A percentile compares a stretch with the other conserved stretches of the same genome.
phyloP scores from a whole-genome alignment of 2,113 vertebrate species.

The Periophthalmodon schlosseri region DNA sequence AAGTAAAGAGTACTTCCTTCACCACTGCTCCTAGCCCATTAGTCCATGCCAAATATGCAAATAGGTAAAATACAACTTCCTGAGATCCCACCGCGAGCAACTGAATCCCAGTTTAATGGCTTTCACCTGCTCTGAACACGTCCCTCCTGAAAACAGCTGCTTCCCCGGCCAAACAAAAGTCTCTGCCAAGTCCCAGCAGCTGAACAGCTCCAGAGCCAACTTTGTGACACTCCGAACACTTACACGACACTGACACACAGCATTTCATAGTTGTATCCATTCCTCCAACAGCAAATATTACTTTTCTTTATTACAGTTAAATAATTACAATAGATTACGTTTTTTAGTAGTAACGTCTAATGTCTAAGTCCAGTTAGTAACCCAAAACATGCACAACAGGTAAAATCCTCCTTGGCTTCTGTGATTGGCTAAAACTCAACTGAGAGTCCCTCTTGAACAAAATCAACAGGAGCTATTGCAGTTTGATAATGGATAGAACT shows the following conservation, averaged over 20 bases:
- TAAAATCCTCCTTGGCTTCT: too few relatives aligned
- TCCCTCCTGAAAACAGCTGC: constrained; percentile 20
- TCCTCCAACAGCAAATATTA: not conserved
- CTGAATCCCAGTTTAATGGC: constrained; percentile 10
- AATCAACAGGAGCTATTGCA: too few relatives aligned
- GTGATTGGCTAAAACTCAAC: too few relatives aligned
- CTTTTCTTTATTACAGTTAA: not conserved
- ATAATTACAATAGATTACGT: not conserved
- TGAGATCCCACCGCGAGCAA: constrained; percentile 7
- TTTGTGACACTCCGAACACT: not conserved
- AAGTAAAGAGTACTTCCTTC: not conserved
- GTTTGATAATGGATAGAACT: too few relatives aligned
- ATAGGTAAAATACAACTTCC: constrained; percentile 7
- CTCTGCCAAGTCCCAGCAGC: constrained; percentile 18
- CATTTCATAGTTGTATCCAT: not conserved
- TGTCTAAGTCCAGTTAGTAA: not conserved
- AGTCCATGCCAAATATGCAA: constrained; percentile 9
- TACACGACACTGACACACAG: not conserved
- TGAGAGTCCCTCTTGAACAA: too few relatives aligned
- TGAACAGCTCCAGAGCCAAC: not conserved
- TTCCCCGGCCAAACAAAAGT: constrained; percentile 23
- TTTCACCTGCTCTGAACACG: constrained; percentile 33
- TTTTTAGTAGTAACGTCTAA: not conserved
- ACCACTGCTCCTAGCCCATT: not conserved
- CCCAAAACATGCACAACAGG: too few relatives aligned